Evolutionary conservation across 1,140 invertebrate genomes (phyloP).

Genomic region (Magallana gigas): DNA sequence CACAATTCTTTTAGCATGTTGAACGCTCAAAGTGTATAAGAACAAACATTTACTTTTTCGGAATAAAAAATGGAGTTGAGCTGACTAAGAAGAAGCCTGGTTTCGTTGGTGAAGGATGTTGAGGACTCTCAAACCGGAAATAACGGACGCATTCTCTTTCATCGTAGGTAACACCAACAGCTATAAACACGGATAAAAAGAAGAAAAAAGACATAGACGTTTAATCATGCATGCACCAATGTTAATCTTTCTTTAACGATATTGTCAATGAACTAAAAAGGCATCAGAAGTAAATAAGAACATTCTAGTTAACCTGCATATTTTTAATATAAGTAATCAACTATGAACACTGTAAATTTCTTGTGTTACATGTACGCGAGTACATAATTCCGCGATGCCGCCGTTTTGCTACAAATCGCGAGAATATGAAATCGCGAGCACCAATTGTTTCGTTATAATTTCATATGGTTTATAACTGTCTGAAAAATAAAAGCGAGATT

Average conservation of each 20-base stretch:
- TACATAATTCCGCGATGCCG: too few species aligned
- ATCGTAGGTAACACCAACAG: not conserved
- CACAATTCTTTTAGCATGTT: too few species aligned
- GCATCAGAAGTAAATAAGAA: not conserved
- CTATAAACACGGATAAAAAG: not conserved
- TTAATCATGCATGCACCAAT: not conserved
- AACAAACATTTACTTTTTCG: not conserved
- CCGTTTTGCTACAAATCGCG: too few species aligned
- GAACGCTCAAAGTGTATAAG: not conserved
- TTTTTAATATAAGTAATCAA: too few species aligned
- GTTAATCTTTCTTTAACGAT: too few species aligned
- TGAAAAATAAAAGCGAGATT: too few species aligned
- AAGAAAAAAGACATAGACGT: not conserved
- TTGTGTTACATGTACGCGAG: too few species aligned
- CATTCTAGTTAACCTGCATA: too few species aligned
- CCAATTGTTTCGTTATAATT: too few species aligned
- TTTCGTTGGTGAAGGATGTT: not conserved
- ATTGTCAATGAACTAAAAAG: not conserved
- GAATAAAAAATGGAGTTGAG: not conserved
- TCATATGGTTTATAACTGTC: too few species aligned
- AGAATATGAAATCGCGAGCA: too few species aligned
- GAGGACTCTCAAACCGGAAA: not conserved
- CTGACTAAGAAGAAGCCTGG: not conserved
- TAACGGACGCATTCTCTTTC: not conserved
- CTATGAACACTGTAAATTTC: too few species aligned